Evolutionary conservation across 2,113 vertebrate species (phyloP).

Genomic region (Rafetus swinhoei): DNA sequence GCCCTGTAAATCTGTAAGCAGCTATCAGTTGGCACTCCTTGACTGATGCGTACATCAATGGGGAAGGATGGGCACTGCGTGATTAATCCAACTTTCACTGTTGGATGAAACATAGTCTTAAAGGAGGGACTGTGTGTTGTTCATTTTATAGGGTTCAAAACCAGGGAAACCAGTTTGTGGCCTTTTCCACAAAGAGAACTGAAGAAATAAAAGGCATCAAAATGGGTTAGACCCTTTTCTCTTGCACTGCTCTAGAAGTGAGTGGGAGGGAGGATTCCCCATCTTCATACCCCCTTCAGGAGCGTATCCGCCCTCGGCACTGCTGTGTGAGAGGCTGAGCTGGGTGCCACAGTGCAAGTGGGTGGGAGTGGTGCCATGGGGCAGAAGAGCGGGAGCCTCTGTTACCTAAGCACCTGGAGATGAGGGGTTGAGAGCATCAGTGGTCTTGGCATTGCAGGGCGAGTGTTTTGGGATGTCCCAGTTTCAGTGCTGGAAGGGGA

Average conservation of each 20-base stretch:
- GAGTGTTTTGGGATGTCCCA: background rate
- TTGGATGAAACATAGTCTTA: background rate
- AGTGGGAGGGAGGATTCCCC: background rate
- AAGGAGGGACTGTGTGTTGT: background rate
- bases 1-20: background rate
- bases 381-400: background rate
- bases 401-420: background rate
- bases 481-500: background rate
- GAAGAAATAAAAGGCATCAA: background rate
- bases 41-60: background rate
- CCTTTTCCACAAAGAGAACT: background rate
- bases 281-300: background rate
- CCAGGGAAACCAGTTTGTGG: background rate
- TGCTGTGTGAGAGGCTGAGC: background rate
- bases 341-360: background rate
- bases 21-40: background rate
- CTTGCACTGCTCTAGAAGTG: background rate
- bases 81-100: background rate
- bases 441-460: background rate
- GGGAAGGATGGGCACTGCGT: background rate
- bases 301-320: background rate
- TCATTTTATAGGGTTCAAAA: background rate
- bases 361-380: background rate
- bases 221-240: background rate
- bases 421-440: background rate